Evolutionary conservation across 37 sponge, comb jelly and placozoan genomes (phyloP), one percentile per base, ranked within the genome.

Genomic region (Hormiphora californensis): DNA sequence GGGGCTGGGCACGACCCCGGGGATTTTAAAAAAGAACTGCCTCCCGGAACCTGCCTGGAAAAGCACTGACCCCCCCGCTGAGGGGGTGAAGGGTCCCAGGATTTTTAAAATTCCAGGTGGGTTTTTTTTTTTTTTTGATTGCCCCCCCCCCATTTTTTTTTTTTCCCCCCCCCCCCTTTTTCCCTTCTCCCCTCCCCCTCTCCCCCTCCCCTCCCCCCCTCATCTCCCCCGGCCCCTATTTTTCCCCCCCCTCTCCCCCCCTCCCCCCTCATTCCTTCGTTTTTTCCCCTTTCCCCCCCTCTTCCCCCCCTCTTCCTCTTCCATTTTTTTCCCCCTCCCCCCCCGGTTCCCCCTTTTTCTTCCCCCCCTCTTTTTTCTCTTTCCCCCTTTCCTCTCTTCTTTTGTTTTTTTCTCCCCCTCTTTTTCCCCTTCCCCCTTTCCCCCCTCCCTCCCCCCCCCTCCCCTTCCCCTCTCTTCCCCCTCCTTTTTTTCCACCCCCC

Each of bases 21-120:
- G 81, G 46, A 89, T 93, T 96, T 53, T 94, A 97, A 91, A 97
- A 97, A 85, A 92, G 69, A n/a, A 85, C 98, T 21, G 98, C 98
- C 11, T 86, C 90, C 85, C 93, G 15, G 98, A 97, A 78, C 89
- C 88, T 8, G 98, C 98, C 0, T 97, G 98, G 98, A 91, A 92
- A 53, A 89, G 89, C 32, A 93, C 94, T 0, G 98, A 95, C 39
- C 32, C 8, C 4, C 81, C 81, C 81, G 51, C 12, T 17, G 12
- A n/a, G 53, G 53, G 53, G 53, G 53, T 49, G 12, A 9, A 15
- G 53, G 53, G 53, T 49, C 53, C 53, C 53, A 15, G 53, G 12
- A 17, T 57, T 57, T 57, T 15, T 57, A 28, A n/a, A n/a, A n/a
- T n/a, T n/a, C n/a, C n/a, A n/a, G n/a, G n/a, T n/a, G n/a, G n/a